Base-by-base conservation (phyloP, 2,797 vertebrate species). In the Chelon labrosus region DNA sequence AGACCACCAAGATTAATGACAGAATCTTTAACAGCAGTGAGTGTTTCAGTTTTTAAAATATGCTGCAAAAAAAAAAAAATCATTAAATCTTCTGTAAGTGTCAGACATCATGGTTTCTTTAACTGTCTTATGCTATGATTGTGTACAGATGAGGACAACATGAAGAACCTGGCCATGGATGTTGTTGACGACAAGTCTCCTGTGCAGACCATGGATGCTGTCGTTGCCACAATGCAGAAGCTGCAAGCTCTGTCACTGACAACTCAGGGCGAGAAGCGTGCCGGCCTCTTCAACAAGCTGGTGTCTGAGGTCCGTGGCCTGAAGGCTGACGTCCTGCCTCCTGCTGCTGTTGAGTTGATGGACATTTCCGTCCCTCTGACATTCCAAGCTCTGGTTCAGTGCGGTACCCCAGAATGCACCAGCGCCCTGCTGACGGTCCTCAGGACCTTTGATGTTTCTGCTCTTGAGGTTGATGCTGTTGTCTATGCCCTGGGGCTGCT, bases 391-490 rank as follows among this genome's bases (percentile, higher is more conserved):
- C 87, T 99, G 78, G 75, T 77, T 65, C 98, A 99, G 92, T 99
- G 98, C 0, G 98, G 98, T n/a, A 97, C 95, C 65, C 93, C 96
- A 11, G 96, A 97, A 67, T 99, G 97, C 85, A 96, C 92, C 54
- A 93, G 94, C 5, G 93, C 93, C 72, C 90, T 97, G 59, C 92
- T 98, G 77, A 95, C 90, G 65, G 84, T 96, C 70, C 90, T 98
- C 62, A 94, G 93, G 75, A 94, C 68, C 39, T 93, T 94, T 44
- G 62, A 89, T 0, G 38, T 85, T 0, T 73, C 65, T 7, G 91
- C 95, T 0, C 31, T 96, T 0, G 85, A 97, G 73, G 87, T 94
- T 11, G 98, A 98, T 39, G 82, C 93, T 0, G 74, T 92, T 0
- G 95, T 96, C 31, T 98, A 97, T 5, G 91, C 94, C 63, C 66